phyloP scores from a whole-genome alignment of 2,888 invertebrate genomes.

The Papilio protenor region DNA sequence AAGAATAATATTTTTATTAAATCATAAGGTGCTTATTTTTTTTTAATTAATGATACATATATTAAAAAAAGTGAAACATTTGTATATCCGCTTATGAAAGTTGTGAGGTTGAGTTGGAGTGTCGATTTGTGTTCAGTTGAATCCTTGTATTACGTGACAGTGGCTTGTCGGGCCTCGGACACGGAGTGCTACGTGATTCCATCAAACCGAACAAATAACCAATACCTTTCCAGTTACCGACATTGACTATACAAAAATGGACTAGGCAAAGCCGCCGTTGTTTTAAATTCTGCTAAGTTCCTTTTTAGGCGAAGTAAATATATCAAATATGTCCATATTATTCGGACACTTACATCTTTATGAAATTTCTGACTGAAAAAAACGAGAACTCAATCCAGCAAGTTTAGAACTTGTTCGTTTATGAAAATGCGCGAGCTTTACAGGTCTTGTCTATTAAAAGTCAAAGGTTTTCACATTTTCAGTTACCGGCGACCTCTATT shows the following conservation, averaged over 20 bases:
- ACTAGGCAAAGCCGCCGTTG: background rate
- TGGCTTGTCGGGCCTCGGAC: conserved; percentile 13
- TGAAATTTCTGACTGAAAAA: no score
- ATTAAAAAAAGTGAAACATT: no score
- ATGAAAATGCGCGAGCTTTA: no score
- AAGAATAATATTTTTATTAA: no score
- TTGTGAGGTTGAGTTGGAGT: conserved; percentile 17
- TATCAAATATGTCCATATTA: no score
- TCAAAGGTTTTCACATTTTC: conserved; percentile 23
- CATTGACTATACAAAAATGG: background rate
- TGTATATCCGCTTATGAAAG: conserved; percentile 20
- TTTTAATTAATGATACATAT: no score
- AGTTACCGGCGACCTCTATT: conserved; percentile 15
- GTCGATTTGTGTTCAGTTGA: conserved; percentile 33
- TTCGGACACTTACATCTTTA: no score
- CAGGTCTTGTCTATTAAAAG: background rate
- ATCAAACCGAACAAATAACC: conserved; percentile 17
- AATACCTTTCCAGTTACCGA: conserved; percentile 11
- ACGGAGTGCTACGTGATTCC: conserved; percentile 30
- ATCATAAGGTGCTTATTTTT: no score
- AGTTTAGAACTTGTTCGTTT: no score
- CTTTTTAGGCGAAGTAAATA: no score
- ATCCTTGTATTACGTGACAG: conserved; percentile 28
- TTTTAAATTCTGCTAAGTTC: no score
- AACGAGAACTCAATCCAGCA: no score